phyloP scores from a whole-genome alignment of 2,797 vertebrate species.

The Lophius americanus region DNA sequence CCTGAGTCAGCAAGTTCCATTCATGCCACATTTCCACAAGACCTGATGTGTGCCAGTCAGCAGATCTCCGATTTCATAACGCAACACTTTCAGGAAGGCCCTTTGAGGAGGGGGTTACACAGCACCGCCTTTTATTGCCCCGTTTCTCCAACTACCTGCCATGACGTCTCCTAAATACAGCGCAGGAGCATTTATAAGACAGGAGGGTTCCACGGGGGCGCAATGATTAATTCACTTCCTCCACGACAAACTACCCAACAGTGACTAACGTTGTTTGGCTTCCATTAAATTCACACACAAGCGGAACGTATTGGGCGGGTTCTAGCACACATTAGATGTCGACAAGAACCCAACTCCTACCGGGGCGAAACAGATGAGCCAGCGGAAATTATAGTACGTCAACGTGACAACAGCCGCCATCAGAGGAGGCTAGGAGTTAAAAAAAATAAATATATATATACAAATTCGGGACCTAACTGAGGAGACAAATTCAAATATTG shows the following conservation, averaged over 20 bases:
- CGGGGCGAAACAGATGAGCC: slow-evolving; percentile 16
- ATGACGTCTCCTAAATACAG: slow-evolving; percentile 39
- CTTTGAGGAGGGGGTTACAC: slow-evolving; percentile 24
- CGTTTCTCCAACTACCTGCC: slow-evolving; percentile 41
- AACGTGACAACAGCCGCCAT: slow-evolving; percentile 19
- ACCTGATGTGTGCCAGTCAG: slow-evolving; percentile 69
- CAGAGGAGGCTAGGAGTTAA: not conserved
- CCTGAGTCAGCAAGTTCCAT: slow-evolving; percentile 80
- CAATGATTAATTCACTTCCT: slow-evolving; percentile 46
- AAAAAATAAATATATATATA: slow-evolving; percentile 2
- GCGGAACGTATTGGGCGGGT: slow-evolving; percentile 33
- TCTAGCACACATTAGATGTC: slow-evolving; percentile 28
- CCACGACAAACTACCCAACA: slow-evolving; percentile 59
- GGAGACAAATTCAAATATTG: slow-evolving; percentile 35
- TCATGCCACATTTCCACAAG: slow-evolving; percentile 73
- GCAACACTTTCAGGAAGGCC: slow-evolving; percentile 29
- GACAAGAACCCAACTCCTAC: slow-evolving; percentile 28
- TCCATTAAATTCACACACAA: slow-evolving; percentile 49
- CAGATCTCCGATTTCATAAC: slow-evolving; percentile 65
- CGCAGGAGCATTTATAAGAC: slow-evolving; percentile 41
- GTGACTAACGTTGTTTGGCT: slow-evolving; percentile 38
- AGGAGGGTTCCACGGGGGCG: slow-evolving; percentile 6
- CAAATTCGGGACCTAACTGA: slow-evolving; percentile 33
- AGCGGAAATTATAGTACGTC: slow-evolving; percentile 9
- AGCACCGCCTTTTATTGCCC: slow-evolving; percentile 46